Conservation (phyloP, 2,797 vertebrate genomes). For the Holocentrus rufus region DNA sequence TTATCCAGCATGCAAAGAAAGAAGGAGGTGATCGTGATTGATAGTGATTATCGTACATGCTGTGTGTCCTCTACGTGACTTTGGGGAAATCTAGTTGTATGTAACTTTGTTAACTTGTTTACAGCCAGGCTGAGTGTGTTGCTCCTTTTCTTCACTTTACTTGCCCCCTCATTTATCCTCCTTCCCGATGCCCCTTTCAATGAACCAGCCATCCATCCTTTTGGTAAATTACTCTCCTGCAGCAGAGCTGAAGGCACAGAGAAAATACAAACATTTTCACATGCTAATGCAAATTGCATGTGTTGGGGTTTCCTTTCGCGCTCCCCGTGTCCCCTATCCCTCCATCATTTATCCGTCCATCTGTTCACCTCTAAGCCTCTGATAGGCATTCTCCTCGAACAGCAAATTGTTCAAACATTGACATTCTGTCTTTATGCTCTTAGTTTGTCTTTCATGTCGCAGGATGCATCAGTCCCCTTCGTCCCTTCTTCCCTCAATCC, state of each 20-base stretch:
- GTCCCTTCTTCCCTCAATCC: background rate
- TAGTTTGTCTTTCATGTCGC: constrained; percentile 24
- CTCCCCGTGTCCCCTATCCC: background rate
- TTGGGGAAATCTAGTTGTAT: background rate
- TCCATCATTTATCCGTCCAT: constrained; percentile 41
- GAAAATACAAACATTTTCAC: constrained; percentile 28
- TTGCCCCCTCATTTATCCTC: background rate
- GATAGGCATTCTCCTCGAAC: constrained; percentile 24
- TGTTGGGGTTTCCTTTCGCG: background rate
- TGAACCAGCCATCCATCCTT: background rate
- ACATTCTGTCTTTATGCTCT: constrained; percentile 9
- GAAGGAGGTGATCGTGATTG: constrained; percentile 4
- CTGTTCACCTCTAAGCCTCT: constrained; percentile 38
- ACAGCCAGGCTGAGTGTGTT: constrained; percentile 4
- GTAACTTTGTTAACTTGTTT: background rate
- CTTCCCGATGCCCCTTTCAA: background rate
- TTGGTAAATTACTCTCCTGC: constrained; percentile 4
- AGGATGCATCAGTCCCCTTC: background rate
- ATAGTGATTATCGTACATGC: constrained; percentile 7
- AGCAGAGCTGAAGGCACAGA: background rate
- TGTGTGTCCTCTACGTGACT: background rate
- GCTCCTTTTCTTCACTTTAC: background rate
- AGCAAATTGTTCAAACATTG: constrained; percentile 27
- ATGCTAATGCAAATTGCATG: constrained; percentile 40
- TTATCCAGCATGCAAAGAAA: background rate